These are phyloP conservation scores for Egretta garzetta DNA, from an alignment of 2,113 vertebrate genomes.

Conservation along the genomic window DNA sequence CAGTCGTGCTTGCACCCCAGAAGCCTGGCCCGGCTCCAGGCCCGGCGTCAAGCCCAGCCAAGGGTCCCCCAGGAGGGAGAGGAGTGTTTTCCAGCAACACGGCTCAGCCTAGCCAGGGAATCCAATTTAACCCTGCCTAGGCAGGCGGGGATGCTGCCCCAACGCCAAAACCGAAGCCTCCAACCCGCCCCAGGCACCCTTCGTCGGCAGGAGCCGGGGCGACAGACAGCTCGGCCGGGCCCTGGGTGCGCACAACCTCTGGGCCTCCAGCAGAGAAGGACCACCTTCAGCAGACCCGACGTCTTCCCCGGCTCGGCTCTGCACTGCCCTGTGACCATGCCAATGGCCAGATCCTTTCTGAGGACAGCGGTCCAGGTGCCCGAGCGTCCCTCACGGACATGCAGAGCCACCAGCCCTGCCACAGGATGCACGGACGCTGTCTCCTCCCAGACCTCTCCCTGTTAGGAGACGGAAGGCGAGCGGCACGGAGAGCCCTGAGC, in stretches of 20 bases:
- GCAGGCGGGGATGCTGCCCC: not conserved
- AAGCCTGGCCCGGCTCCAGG: not conserved
- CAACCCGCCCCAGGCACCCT: fast-evolving
- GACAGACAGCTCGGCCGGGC: not conserved
- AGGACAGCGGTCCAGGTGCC: fast-evolving
- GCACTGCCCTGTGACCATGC: fast-evolving
- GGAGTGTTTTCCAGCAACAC: not conserved
- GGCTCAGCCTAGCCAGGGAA: not conserved
- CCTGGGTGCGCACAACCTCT: not conserved
- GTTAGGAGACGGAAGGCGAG: not conserved
- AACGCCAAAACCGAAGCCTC: fast-evolving
- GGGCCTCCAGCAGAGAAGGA: not conserved
- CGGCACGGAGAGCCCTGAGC: not conserved
- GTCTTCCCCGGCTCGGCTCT: not conserved
- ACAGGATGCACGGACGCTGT: not conserved
- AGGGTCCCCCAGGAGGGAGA: constrained; percentile 13
- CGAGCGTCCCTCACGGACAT: not conserved
- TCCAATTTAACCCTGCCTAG: not conserved
- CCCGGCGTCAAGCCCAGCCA: not conserved
- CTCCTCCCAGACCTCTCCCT: not conserved
- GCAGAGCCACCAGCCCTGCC: not conserved
- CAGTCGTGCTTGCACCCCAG: not conserved
- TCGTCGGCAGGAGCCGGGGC: fast-evolving
- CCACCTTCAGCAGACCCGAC: fast-evolving
- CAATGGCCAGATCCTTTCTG: not conserved